These are phyloP conservation scores for Phortica magna DNA, from an alignment of 2,888 invertebrate species.

Conservation along the genomic window DNA sequence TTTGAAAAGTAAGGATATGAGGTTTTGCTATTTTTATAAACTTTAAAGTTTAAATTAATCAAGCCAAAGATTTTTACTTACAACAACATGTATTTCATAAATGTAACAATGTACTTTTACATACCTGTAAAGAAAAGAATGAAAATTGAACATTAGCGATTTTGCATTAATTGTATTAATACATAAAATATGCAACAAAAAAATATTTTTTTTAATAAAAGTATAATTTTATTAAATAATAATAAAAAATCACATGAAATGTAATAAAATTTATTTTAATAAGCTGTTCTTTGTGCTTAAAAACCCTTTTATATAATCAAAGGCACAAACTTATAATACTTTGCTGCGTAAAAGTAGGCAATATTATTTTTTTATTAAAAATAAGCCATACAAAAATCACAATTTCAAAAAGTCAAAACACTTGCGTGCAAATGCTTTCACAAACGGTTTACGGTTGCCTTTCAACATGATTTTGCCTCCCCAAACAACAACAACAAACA, in stretches of 20 bases:
- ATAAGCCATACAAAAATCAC: too few relatives aligned
- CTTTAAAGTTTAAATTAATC: conserved; percentile 41
- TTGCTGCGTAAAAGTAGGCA: not conserved
- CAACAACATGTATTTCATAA: not conserved
- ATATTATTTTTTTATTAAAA: too few relatives aligned
- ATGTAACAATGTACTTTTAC: conserved; percentile 38
- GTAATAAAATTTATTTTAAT: not conserved
- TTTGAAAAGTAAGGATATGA: conserved; percentile 29
- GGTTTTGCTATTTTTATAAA: too few relatives aligned
- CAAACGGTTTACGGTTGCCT: too few relatives aligned
- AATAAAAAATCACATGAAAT: not conserved
- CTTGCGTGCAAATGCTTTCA: too few relatives aligned
- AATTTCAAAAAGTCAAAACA: too few relatives aligned
- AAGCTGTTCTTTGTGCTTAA: not conserved
- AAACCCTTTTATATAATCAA: too few relatives aligned
- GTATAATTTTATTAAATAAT: not conserved
- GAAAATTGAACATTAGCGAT: conserved; percentile 44
- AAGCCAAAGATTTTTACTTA: conserved; percentile 1
- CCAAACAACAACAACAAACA: not conserved
- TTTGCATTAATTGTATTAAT: not conserved
- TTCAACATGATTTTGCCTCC: too few relatives aligned
- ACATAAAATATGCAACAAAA: not conserved
- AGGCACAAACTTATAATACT: not conserved
- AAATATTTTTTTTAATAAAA: conserved; percentile 1
- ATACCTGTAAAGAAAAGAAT: conserved; percentile 61